phyloP scores from a whole-genome alignment of 92 coral and sea anemone species.

The Pocillopora grandis region DNA sequence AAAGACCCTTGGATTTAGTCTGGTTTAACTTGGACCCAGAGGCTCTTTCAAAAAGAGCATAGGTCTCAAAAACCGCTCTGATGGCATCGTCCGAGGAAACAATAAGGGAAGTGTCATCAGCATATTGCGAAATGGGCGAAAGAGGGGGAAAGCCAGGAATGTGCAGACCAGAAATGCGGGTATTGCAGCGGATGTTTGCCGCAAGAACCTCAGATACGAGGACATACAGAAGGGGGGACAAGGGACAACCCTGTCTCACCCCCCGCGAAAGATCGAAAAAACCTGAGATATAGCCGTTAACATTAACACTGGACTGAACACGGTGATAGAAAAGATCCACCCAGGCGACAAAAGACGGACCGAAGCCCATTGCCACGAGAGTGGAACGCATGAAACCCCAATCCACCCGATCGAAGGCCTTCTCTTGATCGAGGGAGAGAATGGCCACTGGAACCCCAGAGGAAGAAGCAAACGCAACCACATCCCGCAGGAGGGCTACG shows the following conservation, averaged over 20 bases:
- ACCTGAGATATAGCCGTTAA: conserved; percentile 13
- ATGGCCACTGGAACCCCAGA: conserved; percentile 10
- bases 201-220: conserved; percentile 46
- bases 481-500: conserved; percentile 29
- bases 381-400: conserved; percentile 30
- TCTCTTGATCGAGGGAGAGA: conserved; percentile 50
- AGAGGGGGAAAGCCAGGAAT: background rate
- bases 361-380: background rate
- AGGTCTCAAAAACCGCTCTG: background rate
- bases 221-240: conserved; percentile 48
- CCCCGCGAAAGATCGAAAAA: conserved; percentile 21
- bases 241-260: conserved; percentile 62
- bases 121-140: conserved; percentile 25
- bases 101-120: conserved; percentile 45
- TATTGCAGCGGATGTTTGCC: background rate
- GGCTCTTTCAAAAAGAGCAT: background rate
- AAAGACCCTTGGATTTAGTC: conserved; percentile 6
- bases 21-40: conserved; percentile 24
- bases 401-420: conserved; percentile 13
- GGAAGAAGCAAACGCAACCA: background rate
- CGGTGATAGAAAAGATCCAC: background rate
- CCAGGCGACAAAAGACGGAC: conserved; percentile 18
- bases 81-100: conserved; percentile 6
- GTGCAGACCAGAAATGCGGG: conserved; percentile 3
- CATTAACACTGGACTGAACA: background rate